A percentile compares a stretch with the other conserved stretches of the same genome.
Evolutionary conservation across 2,113 vertebrate genomes (phyloP).

Genomic region (Notarius lentiginosus): DNA sequence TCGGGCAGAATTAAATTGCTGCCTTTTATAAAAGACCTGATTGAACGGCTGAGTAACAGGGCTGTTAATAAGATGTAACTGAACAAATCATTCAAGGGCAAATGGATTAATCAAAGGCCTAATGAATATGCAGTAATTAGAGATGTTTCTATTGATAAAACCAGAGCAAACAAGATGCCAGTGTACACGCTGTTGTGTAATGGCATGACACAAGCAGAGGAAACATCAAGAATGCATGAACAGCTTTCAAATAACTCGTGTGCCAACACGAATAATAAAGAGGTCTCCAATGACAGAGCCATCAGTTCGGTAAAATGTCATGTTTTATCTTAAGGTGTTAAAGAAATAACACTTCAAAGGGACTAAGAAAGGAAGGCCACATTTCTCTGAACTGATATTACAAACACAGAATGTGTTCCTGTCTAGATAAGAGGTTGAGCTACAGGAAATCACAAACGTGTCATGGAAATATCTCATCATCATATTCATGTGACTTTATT

Average conservation of each 20-base stretch:
- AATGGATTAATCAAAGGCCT: slow-evolving; percentile 12
- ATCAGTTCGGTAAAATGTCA: not conserved
- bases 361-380: not conserved
- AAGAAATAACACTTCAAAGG: not conserved
- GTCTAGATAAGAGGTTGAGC: not conserved
- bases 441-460: not conserved
- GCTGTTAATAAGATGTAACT: slow-evolving; percentile 17
- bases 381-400: not conserved
- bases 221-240: not conserved
- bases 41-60: not conserved
- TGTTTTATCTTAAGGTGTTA: not conserved
- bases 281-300: not conserved
- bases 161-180: slow-evolving; percentile 3
- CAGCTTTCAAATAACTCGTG: not conserved
- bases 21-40: not conserved
- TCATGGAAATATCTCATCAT: not conserved
- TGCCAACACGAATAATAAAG: not conserved
- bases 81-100: slow-evolving; percentile 12
- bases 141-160: slow-evolving; percentile 14
- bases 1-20: not conserved
- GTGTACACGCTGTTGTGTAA: not conserved
- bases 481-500: not conserved
- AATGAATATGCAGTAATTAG: slow-evolving; percentile 17
- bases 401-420: not conserved
- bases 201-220: not conserved